Conservation (phyloP, 1,140 invertebrate genomes). For the Grapholita molesta region DNA sequence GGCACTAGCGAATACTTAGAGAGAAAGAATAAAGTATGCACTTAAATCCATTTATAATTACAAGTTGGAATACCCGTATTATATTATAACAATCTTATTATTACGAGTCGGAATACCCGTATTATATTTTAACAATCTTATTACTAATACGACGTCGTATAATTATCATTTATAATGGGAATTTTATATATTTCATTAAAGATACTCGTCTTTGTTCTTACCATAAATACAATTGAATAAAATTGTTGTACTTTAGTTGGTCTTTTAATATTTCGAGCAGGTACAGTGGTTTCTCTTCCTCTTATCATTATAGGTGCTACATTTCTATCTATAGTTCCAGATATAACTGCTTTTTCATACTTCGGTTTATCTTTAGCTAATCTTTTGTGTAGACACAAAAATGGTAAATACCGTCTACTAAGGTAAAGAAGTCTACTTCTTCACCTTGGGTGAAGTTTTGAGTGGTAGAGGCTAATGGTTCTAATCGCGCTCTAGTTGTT, state of each 20-base stretch:
- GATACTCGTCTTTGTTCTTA: too few species aligned
- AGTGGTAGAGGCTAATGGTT: not conserved
- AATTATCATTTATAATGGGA: too few species aligned
- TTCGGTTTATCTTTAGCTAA: not conserved
- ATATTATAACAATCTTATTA: too few species aligned
- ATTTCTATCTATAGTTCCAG: not conserved
- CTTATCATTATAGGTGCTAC: not conserved
- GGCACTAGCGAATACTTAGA: not conserved
- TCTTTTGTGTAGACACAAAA: not conserved
- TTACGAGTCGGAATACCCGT: too few species aligned
- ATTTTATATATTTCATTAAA: too few species aligned
- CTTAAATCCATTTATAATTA: too few species aligned
- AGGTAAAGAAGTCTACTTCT: too few species aligned
- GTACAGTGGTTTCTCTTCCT: not conserved
- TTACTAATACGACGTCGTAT: too few species aligned
- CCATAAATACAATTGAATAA: too few species aligned
- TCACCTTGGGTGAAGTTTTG: not conserved
- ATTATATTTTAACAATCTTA: too few species aligned
- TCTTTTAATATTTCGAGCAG: not conserved
- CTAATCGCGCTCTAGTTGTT: constrained; percentile 14
- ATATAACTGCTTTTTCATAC: not conserved
- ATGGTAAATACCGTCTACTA: too few species aligned
- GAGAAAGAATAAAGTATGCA: not conserved
- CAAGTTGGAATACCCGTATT: too few species aligned
- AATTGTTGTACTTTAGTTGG: not conserved